These are phyloP conservation scores for Autographa gamma DNA, from an alignment of 2,888 invertebrate species.

Conservation along the genomic window DNA sequence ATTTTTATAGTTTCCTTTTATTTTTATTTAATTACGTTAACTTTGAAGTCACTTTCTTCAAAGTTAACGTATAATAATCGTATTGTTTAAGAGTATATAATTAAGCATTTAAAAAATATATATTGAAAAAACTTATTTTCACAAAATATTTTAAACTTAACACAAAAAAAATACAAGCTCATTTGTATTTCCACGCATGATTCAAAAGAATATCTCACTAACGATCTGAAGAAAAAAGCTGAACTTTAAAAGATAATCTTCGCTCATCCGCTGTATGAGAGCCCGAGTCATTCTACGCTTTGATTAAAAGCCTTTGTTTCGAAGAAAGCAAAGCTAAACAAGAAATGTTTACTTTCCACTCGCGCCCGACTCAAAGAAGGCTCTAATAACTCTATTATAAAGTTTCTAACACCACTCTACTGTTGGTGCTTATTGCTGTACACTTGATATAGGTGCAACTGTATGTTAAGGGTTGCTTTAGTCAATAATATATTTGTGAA, in stretches of 20 bases:
- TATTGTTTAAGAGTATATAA: too few relatives aligned
- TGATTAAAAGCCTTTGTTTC: constrained; percentile 61
- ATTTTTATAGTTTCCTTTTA: too few relatives aligned
- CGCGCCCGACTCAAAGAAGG: constrained; percentile 56
- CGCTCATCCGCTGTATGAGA: constrained; percentile 25
- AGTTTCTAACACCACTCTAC: constrained; percentile 66
- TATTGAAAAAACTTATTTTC: too few relatives aligned
- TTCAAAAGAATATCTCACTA: neutral
- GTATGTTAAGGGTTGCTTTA: neutral
- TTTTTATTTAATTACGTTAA: too few relatives aligned
- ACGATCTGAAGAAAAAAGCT: neutral
- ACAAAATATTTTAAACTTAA: too few relatives aligned
- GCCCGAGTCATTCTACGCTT: constrained; percentile 33
- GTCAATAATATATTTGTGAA: too few relatives aligned
- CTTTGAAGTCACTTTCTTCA: too few relatives aligned
- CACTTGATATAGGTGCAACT: constrained; percentile 48
- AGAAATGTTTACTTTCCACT: constrained; percentile 69
- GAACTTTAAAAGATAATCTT: constrained; percentile 24
- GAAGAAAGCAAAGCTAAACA: constrained; percentile 53
- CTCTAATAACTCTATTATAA: constrained; percentile 74
- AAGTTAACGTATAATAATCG: too few relatives aligned
- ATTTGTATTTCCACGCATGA: neutral
- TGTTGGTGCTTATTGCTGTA: constrained; percentile 46
- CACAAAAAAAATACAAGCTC: too few relatives aligned
- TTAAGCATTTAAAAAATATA: too few relatives aligned